Conservation (phyloP, 1,140 invertebrate species). For the Dryas iulia region DNA sequence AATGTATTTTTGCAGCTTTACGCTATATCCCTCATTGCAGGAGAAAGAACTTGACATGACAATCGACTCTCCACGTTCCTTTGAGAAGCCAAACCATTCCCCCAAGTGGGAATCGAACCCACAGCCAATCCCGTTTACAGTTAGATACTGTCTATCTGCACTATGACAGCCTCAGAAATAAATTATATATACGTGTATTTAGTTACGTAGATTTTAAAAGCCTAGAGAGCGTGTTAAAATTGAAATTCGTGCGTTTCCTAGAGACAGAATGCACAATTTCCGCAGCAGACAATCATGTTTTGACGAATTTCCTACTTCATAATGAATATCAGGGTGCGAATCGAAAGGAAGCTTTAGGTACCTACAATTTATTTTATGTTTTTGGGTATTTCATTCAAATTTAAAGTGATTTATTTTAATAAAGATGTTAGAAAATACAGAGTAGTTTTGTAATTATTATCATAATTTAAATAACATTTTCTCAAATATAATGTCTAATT, state of each 20-base stretch:
- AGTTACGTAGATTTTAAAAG: not conserved
- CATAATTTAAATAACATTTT: too few relatives aligned
- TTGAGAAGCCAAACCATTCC: too few relatives aligned
- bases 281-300: conserved; percentile 46
- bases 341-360: not conserved
- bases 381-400: not conserved
- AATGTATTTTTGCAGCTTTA: too few relatives aligned
- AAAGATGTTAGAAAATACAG: not conserved
- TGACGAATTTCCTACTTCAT: conserved; percentile 47
- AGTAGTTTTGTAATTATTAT: not conserved
- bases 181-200: too few relatives aligned
- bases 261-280: conserved; percentile 45
- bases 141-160: too few relatives aligned
- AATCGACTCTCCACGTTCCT: too few relatives aligned
- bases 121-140: too few relatives aligned
- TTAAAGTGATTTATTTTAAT: not conserved
- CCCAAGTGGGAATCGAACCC: too few relatives aligned
- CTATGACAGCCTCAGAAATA: too few relatives aligned
- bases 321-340: conserved; percentile 37
- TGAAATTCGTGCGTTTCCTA: conserved; percentile 36
- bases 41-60: too few relatives aligned
- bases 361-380: not conserved
- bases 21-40: too few relatives aligned
- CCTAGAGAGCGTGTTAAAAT: conserved; percentile 7
- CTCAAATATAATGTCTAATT: too few relatives aligned